phyloP scores from a whole-genome alignment of 2,113 vertebrate genomes.

The Uropsilus gracilis region DNA sequence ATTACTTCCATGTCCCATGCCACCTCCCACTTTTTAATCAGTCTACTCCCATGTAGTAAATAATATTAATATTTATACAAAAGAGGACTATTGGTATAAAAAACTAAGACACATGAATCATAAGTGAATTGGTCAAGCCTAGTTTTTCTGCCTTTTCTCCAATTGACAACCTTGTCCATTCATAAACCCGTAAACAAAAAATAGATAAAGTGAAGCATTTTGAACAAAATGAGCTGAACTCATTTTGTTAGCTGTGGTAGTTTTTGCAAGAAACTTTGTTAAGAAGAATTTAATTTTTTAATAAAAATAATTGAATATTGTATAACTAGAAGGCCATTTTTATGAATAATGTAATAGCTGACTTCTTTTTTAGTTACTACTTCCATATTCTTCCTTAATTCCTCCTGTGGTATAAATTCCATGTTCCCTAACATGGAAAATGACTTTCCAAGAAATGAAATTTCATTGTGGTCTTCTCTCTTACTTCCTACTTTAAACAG shows the following conservation, averaged over 20 bases:
- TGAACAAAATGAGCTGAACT: neutral
- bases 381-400: neutral
- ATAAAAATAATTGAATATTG: no score
- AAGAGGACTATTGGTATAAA: neutral
- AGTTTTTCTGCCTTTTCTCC: conserved; percentile 1
- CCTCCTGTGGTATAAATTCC: neutral
- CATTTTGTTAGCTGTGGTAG: neutral
- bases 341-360: neutral
- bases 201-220: neutral
- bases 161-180: neutral
- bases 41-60: neutral
- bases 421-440: neutral
- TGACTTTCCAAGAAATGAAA: neutral
- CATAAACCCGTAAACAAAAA: neutral
- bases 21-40: neutral
- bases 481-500: neutral
- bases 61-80: neutral
- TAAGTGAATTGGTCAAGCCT: neutral
- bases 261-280: neutral
- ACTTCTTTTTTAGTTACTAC: neutral
- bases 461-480: neutral
- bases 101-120: neutral
- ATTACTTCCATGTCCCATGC: neutral
- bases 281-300: neutral
- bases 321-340: neutral